Percentiles rank a stretch among this genome's conserved stretches.
phyloP scores from a whole-genome alignment of 2,888 invertebrate genomes.

The Neoascia interrupta region DNA sequence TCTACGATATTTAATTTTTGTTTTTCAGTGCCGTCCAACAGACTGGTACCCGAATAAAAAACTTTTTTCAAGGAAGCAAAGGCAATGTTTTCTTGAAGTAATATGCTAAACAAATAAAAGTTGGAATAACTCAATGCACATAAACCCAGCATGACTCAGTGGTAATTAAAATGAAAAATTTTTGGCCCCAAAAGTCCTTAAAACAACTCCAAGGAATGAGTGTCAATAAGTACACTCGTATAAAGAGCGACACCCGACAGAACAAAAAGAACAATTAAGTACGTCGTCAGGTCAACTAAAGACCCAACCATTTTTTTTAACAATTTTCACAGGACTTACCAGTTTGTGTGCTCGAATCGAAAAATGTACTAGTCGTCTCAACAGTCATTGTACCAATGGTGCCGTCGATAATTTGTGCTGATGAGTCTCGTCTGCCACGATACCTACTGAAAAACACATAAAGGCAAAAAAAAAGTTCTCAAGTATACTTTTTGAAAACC shows the following conservation, averaged over 20 bases:
- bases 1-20: conserved; percentile 8
- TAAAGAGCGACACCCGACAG: no score
- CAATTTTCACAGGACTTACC: conserved; percentile 83
- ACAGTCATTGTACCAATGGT: conserved; percentile 96
- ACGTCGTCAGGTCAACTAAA: no score
- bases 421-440: conserved; percentile 84
- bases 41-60: no score
- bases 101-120: conserved; percentile 20
- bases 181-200: neutral
- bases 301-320: no score
- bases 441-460: conserved; percentile 72
- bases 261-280: no score
- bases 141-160: neutral
- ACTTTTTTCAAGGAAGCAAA: no score
- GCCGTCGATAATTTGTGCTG: conserved; percentile 94
- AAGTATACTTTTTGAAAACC: neutral
- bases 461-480: no score
- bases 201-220: neutral
- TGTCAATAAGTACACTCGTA: no score
- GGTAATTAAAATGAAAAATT: conserved; percentile 15
- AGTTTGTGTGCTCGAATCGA: conserved; percentile 95
- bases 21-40: no score
- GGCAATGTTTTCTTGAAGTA: no score
- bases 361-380: conserved; percentile 94
- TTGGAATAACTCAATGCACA: neutral